Base-by-base conservation (phyloP, 2,888 invertebrate genomes). In the Ceriagrion tenellum region DNA sequence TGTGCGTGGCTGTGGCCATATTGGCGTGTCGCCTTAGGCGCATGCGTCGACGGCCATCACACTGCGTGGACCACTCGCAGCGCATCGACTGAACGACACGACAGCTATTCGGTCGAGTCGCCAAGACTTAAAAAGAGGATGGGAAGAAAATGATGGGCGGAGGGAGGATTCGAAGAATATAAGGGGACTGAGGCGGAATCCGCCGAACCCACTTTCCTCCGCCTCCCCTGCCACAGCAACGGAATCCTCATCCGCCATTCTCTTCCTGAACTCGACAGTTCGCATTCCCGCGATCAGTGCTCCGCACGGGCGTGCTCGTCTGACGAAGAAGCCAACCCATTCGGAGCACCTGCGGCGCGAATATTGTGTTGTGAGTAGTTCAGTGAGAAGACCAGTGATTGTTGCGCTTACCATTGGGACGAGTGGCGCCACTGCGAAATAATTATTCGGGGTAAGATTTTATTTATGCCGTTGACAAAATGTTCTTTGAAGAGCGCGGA, bases 1-100 rank as follows among this genome's bases (percentile, higher is more conserved):
- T 99, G 95, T 97, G 98, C 0, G 98, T 98, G 18, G 98, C 98
- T 0, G 97, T 99, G 55, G 97, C 98, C 96, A 98, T 98, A 0
- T 98, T 98, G 95, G 99, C 98, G 96, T 97, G 98, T 26, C 98
- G 98, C 95, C 98, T 93, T 3, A 63, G 93, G n/a, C 93, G 93
- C 10, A 69, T 69, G 63, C 93, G 93, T n/a, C 10, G 63, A 30
- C 93, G 69, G 47, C 93, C 93, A 18, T 93, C 93, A 18, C 93
- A 69, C 55, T 93, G 93, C 55, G 47, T 8, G 18, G 93, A 93
- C 47, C 93, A 93, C 69, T 56, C 56, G 16, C 93, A 93, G 35
- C 93, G 93, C 23, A 69, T 93, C 47, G 93, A 93, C n/a, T 93
- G 93, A 93, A 47, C 59, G 59, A 59, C 18, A 18, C 81, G 35